phyloP scores from a whole-genome alignment of 2,888 invertebrate species.

The Sarcophaga variegata region DNA sequence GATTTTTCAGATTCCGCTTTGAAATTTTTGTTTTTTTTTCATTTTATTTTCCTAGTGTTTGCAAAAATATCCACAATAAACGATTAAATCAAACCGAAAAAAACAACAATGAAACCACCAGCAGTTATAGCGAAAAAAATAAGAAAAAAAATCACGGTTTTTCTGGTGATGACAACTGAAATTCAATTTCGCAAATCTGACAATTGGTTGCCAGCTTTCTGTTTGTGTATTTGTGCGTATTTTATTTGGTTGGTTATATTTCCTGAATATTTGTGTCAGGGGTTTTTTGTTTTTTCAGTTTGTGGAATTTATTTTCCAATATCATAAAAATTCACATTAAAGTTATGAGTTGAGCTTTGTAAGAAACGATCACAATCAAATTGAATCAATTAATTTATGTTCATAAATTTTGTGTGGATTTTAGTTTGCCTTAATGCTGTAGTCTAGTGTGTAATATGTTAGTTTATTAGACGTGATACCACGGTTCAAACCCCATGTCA shows the following conservation, averaged over 20 bases:
- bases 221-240: not conserved
- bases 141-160: slow-evolving; percentile 50
- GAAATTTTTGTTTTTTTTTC: not conserved
- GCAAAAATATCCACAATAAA: not conserved
- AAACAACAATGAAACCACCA: not conserved
- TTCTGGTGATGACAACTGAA: slow-evolving; percentile 70
- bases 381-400: slow-evolving; percentile 32
- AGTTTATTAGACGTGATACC: no score
- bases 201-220: slow-evolving; percentile 63
- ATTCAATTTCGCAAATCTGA: slow-evolving; percentile 69
- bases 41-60: slow-evolving; percentile 4
- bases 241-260: slow-evolving; percentile 24
- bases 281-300: slow-evolving; percentile 47
- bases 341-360: slow-evolving; percentile 49
- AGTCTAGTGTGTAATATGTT: no score
- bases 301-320: slow-evolving; percentile 65
- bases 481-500: no score
- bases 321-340: slow-evolving; percentile 64
- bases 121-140: not conserved
- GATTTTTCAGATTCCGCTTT: not conserved
- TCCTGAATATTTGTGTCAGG: slow-evolving; percentile 20
- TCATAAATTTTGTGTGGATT: no score
- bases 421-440: no score
- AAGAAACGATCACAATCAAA: slow-evolving; percentile 47
- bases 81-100: not conserved